These are phyloP conservation scores for Drosophila flavopinicola DNA, from an alignment of 2,888 invertebrate species.

Conservation along the genomic window DNA sequence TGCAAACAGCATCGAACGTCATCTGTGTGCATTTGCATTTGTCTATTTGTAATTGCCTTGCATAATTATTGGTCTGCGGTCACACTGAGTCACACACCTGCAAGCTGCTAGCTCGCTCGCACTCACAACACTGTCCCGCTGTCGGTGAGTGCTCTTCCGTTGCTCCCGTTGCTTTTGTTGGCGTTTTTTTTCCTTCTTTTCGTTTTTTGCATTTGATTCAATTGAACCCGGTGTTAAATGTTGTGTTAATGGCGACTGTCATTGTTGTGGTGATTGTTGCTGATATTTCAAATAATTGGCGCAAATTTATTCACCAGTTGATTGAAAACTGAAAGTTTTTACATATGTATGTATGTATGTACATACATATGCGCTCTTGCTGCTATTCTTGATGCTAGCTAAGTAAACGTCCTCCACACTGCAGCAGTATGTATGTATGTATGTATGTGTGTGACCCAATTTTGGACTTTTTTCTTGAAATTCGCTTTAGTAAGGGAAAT, in stretches of 20 bases:
- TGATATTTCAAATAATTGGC: constrained; percentile 56
- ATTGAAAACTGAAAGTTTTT: constrained; percentile 57
- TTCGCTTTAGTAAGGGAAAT: constrained; percentile 17
- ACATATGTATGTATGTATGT: no score
- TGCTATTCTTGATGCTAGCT: not conserved
- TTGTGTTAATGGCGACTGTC: constrained; percentile 45
- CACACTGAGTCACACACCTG: constrained; percentile 61
- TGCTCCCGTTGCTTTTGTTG: constrained; percentile 3
- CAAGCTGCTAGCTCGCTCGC: constrained; percentile 14
- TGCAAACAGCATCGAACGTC: constrained; percentile 14
- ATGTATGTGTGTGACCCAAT: constrained; percentile 46
- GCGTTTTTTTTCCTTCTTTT: not conserved
- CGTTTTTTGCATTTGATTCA: constrained; percentile 49
- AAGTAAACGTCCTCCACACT: constrained; percentile 37
- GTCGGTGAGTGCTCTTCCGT: not conserved
- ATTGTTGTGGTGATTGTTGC: constrained; percentile 14
- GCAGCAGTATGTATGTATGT: not conserved
- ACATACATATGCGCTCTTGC: no score
- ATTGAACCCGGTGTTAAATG: constrained; percentile 73
- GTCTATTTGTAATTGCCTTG: constrained; percentile 52
- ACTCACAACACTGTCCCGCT: not conserved
- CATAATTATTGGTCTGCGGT: constrained; percentile 53
- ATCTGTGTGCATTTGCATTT: constrained; percentile 17
- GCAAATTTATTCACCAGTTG: constrained; percentile 54
- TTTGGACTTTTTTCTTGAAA: constrained; percentile 19